Evolutionary conservation across 2,797 vertebrate genomes (phyloP).

Genomic region (Varecia variegata): DNA sequence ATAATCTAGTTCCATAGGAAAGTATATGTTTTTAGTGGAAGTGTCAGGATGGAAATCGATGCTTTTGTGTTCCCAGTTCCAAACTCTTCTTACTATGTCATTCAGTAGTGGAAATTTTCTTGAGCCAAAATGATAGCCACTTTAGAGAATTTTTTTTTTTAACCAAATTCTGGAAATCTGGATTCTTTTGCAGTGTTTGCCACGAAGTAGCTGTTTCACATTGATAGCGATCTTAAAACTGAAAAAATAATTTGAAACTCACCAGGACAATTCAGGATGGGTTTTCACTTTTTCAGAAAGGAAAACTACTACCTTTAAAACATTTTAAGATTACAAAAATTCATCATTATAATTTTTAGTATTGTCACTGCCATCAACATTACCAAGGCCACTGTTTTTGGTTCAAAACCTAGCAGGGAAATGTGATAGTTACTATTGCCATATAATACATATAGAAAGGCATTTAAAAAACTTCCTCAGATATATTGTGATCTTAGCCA

Average conservation of each 20-base stretch:
- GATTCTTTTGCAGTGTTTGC: neutral
- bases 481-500: neutral
- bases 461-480: neutral
- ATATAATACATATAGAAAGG: neutral
- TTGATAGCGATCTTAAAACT: neutral
- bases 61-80: neutral
- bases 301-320: neutral
- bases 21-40: slow-evolving; percentile 15
- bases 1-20: neutral
- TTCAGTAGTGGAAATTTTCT: neutral
- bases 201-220: slow-evolving; percentile 14
- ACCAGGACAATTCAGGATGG: neutral
- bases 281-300: neutral
- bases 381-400: neutral
- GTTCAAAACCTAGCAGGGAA: slow-evolving; percentile 7
- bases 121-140: slow-evolving; percentile 12
- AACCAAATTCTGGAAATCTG: slow-evolving; percentile 23
- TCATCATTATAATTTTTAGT: slow-evolving; percentile 8
- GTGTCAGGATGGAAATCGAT: neutral
- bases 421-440: neutral
- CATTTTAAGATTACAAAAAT: neutral
- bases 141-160: slow-evolving; percentile 31
- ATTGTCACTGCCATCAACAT: neutral
- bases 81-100: neutral
- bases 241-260: neutral